Percentiles rank a stretch among this genome's conserved stretches.
Evolutionary conservation across 2,797 vertebrate species (phyloP).

Genomic region (Denticeps clupeoides): DNA sequence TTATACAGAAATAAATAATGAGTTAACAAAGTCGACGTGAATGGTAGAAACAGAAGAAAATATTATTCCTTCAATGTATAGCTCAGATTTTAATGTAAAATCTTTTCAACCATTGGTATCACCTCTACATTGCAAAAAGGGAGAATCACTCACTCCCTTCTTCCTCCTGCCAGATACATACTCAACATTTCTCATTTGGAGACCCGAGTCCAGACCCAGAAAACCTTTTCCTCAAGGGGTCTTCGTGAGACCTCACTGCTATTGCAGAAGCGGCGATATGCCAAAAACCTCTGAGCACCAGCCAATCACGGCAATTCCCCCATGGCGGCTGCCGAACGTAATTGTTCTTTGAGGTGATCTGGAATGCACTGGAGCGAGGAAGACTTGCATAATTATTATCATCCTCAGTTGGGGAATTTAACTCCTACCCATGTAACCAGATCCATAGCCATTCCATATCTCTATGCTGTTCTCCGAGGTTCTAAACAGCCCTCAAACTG

Average conservation of each 20-base stretch:
- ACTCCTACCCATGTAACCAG: no score
- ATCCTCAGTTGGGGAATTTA: no score
- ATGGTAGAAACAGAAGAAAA: no score
- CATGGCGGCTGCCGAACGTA: neutral
- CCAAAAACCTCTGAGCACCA: slow-evolving; percentile 7
- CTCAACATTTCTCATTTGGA: slow-evolving; percentile 52
- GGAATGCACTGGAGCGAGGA: slow-evolving; percentile 23
- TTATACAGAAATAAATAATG: no score
- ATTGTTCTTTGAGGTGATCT: slow-evolving; percentile 18
- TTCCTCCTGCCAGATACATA: slow-evolving; percentile 18
- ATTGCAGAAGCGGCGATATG: slow-evolving; percentile 24
- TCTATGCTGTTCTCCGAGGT: no score
- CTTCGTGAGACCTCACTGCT: slow-evolving; percentile 30
- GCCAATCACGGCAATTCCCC: slow-evolving; percentile 7
- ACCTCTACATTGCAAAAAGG: no score
- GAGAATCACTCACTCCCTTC: slow-evolving; percentile 14
- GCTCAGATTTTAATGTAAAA: no score
- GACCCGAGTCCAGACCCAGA: slow-evolving; percentile 52
- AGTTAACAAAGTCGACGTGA: no score
- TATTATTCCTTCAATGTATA: no score
- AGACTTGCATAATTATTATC: slow-evolving; percentile 24
- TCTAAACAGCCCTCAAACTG: no score
- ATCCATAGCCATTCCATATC: no score
- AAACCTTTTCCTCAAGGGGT: slow-evolving; percentile 27
- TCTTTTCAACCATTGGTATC: no score